Evolutionary conservation across 2,113 vertebrate species (phyloP), one percentile per base, ranked within the genome.

Genomic region (Thamnaconus septentrionalis): DNA sequence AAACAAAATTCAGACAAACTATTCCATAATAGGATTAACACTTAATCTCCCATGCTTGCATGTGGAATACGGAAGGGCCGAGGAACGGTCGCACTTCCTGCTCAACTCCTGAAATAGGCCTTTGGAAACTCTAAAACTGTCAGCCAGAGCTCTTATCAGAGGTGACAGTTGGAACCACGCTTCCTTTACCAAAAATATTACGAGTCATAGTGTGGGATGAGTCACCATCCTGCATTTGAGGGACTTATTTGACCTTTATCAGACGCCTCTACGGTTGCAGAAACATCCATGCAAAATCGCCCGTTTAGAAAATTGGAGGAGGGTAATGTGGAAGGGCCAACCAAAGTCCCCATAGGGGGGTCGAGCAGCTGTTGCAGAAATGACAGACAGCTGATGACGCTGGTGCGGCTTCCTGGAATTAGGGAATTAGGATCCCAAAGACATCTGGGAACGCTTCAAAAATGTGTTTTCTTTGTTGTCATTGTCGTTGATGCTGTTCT

Each of bases 21-120:
- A 51, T 66, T 68, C 41, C 11, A 41, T 80, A 82, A 88, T 80
- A 75, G 76, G 82, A 82, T 86, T 64, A 79, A 18, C 31, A 1
- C 49, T 55, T 72, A 80, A 83, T 10, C 70, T 66, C 52, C 63
- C 46, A 59, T 41, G 11, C 42, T 51, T 18, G 44, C 43, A 62
- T 53, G 71, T n/a, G 5, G 10, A 9, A 50, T 50, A 4, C n/a
- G 48, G n/a, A 31, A 31, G 18, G 18, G 18, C 18, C 18, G 18
- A 31, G 18, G 18, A 31, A 31, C 18, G 18, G 18, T 31, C 18
- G 18, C 18, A 31, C 18, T 31, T 31, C 18, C 18, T 31, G 18
- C 18, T 31, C 18, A 31, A 31, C 18, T 31, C 18, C 18, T 31
- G 18, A 31, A 31, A 31, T 31, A 31, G 18, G 18, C 18, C 2